Percentiles rank a stretch among this genome's conserved stretches.
These are phyloP conservation scores for Tenthredo mesomela DNA, from an alignment of 2,888 invertebrate species.

Conservation along the genomic window DNA sequence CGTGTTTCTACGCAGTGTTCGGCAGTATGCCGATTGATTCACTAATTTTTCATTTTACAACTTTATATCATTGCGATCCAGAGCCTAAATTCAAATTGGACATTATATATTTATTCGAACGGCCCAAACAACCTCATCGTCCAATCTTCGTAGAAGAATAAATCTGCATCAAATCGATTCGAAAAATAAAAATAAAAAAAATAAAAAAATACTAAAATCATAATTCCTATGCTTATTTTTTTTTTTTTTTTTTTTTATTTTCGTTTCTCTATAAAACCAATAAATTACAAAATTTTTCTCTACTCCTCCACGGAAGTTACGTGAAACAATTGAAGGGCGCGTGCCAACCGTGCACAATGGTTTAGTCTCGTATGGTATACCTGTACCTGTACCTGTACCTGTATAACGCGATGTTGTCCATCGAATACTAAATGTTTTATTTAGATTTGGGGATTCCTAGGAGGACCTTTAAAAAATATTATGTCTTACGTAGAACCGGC, in stretches of 20 bases:
- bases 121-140: not conserved
- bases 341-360: conserved; percentile 37
- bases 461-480: not conserved
- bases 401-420: not conserved
- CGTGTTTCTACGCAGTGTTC: conserved; percentile 31
- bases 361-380: not conserved
- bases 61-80: not conserved
- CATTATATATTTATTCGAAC: not conserved
- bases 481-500: not conserved
- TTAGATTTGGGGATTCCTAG: conserved; percentile 32
- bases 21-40: conserved; percentile 31
- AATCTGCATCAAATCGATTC: not conserved
- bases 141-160: not conserved
- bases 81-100: not conserved
- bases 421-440: conserved; percentile 48
- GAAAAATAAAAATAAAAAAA: not conserved
- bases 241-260: not conserved
- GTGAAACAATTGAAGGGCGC: conserved; percentile 47
- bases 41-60: conserved; percentile 25
- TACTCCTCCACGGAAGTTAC: conserved; percentile 5
- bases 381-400: not conserved
- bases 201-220: not conserved
- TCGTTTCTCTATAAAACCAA: not conserved
- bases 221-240: not conserved
- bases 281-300: not conserved